phyloP scores from a whole-genome alignment of 2,113 vertebrate genomes.

The Cynocephalus volans region DNA sequence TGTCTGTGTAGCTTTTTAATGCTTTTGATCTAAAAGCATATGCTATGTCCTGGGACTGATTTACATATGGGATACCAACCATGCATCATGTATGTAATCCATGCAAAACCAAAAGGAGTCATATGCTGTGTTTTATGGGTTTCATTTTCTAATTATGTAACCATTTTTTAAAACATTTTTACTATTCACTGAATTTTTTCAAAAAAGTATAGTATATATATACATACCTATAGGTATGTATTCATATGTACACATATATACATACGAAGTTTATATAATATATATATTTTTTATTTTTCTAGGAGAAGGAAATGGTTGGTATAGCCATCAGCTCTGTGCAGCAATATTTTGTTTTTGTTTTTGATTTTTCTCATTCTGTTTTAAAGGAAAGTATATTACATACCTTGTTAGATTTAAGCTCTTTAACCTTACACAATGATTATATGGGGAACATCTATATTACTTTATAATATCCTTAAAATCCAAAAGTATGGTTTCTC shows the following conservation, averaged over 20 bases:
- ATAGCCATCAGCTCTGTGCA: neutral
- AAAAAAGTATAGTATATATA: neutral
- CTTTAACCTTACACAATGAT: neutral
- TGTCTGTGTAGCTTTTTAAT: neutral
- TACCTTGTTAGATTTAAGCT: neutral
- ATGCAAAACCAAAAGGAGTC: neutral
- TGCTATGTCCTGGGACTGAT: neutral
- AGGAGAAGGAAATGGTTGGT: neutral
- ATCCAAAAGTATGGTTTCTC: neutral
- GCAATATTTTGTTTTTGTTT: neutral
- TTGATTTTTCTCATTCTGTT: constrained; percentile 31
- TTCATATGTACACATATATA: neutral
- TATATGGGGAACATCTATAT: neutral
- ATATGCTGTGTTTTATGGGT: neutral
- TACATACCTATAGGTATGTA: neutral
- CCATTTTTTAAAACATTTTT: constrained; percentile 22
- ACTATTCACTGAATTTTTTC: neutral
- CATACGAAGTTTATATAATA: neutral
- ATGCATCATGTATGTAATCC: neutral
- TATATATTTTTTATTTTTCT: constrained; percentile 22
- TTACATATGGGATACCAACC: neutral
- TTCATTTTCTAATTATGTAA: constrained; percentile 2
- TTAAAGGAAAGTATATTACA: neutral
- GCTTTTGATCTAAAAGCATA: neutral
- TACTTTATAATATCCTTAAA: constrained; percentile 15